Base-by-base conservation (phyloP, 2,888 invertebrate species). In the Drosophila neoperkinsi region DNA sequence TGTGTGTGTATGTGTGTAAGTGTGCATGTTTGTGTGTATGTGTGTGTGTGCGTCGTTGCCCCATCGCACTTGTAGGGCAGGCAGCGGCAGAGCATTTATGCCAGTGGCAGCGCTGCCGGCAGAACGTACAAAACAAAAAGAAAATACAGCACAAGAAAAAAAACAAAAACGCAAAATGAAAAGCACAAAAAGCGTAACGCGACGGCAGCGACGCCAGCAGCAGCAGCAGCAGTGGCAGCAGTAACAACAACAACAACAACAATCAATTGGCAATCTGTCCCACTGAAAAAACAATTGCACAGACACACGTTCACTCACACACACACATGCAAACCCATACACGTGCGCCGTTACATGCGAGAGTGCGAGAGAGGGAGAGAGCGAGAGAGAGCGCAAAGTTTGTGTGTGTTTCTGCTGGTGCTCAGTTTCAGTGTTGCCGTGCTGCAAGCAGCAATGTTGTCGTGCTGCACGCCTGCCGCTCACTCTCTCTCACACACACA, bases 241-340 rank as follows among this genome's bases (percentile, higher is more conserved):
- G 41, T 63, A 64, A n/a, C 68, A 73, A 11, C 73, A 78, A 56
- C 70, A 66, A 36, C 52, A 85, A 85, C 85, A 85, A 85, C 85
- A 85, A 88, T 85, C 85, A 86, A 86, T 86, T 86, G 86, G 80
- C 86, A 86, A 86, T 86, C 86, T 86, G 86, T 87, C 86, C 84
- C 86, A 88, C 86, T 87, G 88, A 88, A 86, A 88, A 88, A 86
- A 86, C 86, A 86, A 86, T 86, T 86, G 86, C 84, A 76, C 81
- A 79, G 69, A 60, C 58, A 69, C 46, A 67, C 51, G 63, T 58
- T 66, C 49, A 62, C 57, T 67, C 62, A 66, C 46, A 58, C 55
- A 66, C 68, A 70, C 70, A 59, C 49, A 50, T 34, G 55, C 63
- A 46, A 36, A 51, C 72, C 49, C 53, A 76, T 60, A 74, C 71